Conservation (phyloP, 2,113 vertebrate species). For the Pterocles gutturalis region DNA sequence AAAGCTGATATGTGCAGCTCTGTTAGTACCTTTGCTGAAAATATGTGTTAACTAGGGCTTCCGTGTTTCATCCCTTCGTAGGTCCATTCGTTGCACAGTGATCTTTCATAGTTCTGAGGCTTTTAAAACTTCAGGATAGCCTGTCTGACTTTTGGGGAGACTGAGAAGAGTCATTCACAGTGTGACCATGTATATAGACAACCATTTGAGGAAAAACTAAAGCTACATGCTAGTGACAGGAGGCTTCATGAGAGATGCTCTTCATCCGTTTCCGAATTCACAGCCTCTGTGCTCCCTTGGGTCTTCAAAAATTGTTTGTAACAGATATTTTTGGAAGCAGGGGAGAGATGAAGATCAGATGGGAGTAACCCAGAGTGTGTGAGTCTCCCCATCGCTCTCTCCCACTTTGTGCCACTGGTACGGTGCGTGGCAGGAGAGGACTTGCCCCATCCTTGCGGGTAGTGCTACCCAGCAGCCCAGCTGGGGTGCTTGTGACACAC, state of each 20-base stretch:
- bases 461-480: background rate
- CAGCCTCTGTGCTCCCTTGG: background rate
- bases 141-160: background rate
- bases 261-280: background rate
- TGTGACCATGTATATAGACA: background rate
- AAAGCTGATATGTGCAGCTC: background rate
- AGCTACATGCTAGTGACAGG: fast-evolving
- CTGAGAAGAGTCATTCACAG: background rate
- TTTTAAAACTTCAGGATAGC: background rate
- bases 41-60: background rate
- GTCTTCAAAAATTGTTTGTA: background rate
- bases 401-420: background rate
- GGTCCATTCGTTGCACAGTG: background rate
- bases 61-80: background rate
- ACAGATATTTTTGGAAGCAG: background rate
- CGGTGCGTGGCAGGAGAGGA: fast-evolving
- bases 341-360: background rate
- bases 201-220: background rate
- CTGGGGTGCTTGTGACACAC: background rate
- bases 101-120: background rate
- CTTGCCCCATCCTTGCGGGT: background rate
- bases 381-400: background rate
- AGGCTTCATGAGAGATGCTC: background rate
- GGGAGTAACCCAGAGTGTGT: background rate
- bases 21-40: background rate